Evolutionary conservation across 1,140 invertebrate species (phyloP), one percentile per base, ranked within the genome.

Genomic region (Ips nitidus): DNA sequence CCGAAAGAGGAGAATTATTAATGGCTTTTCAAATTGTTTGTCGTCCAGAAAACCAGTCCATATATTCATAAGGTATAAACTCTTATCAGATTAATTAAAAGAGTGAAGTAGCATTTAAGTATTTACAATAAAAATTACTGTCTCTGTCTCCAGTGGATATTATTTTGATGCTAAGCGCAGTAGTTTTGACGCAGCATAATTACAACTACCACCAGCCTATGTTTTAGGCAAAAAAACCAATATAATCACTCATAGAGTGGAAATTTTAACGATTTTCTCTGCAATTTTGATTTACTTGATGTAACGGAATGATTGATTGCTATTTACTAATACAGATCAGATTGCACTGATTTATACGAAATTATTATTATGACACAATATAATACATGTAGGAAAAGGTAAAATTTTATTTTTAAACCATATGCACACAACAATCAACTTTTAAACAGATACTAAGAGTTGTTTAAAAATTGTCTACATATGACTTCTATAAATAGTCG

Each of bases 401-500:
- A 3, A 3, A 6, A 50, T 3, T 2, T 6, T 50, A 22, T 50
- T 50, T 50, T 3, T 2, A 22, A 50, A 22, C 3, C 22, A 50
- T 50, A 6, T 22, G 45, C 45, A 50, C 6, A 50, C 7, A 50
- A 50, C 45, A 50, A 50, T 22, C 6, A 1, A 2, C 7, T 3
- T 50, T 6, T 50, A 22, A 50, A 50, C 22, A 22, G 22, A 50
- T 8, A 50, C 45, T 50, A 50, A 2, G 3, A 50, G 22, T 42
- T 8, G 38, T 57, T 70, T 47, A 22, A 70, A n/a, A 43, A 53
- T 65, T 6, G 5, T 6, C 40, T 40, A 40, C 43, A 47, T 52
- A 69, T 67, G 37, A n/a, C 22, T 59, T 66, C 55, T 53, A 67
- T 50, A 62, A 58, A 61, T 57, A 69, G 6, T 55, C 41, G 36